A percentile compares a stretch with the other conserved stretches of the same genome.
Evolutionary conservation across 2,888 invertebrate species (phyloP).

Genomic region (Amphipyra tragopoginis): DNA sequence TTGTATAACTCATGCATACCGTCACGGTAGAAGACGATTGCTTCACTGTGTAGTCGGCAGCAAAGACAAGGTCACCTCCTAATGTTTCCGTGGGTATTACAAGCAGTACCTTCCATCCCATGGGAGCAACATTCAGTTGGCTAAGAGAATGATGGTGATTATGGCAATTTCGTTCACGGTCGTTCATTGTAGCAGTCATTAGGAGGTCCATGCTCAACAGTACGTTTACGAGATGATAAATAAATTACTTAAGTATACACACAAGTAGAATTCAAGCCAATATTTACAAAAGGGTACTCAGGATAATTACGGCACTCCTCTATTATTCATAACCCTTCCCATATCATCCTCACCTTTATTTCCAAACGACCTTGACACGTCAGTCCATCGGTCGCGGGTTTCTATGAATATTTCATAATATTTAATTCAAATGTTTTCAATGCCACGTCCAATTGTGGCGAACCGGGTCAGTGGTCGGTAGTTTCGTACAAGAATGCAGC

Average conservation of each 20-base stretch:
- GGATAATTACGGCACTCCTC: neutral
- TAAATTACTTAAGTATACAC: neutral
- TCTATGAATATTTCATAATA: slow-evolving; percentile 74
- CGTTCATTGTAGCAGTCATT: no score
- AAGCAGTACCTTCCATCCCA: no score
- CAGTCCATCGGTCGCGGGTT: slow-evolving; percentile 64
- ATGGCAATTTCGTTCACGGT: no score
- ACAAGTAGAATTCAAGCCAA: neutral
- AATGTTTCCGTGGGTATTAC: no score
- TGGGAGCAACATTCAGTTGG: no score
- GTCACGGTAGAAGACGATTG: no score
- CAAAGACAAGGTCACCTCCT: no score
- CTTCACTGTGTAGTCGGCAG: no score
- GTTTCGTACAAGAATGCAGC: slow-evolving; percentile 60
- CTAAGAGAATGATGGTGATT: no score
- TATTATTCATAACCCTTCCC: slow-evolving; percentile 15
- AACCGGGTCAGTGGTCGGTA: slow-evolving; percentile 69
- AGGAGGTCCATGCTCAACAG: neutral
- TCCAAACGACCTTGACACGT: slow-evolving; percentile 74
- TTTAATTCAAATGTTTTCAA: slow-evolving; percentile 74
- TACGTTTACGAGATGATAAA: neutral
- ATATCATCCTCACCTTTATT: slow-evolving; percentile 22
- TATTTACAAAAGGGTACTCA: neutral
- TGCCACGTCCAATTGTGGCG: slow-evolving; percentile 69
- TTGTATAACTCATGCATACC: no score